Conservation (phyloP, 2,888 invertebrate genomes). For the Melinaea marsaeus region DNA sequence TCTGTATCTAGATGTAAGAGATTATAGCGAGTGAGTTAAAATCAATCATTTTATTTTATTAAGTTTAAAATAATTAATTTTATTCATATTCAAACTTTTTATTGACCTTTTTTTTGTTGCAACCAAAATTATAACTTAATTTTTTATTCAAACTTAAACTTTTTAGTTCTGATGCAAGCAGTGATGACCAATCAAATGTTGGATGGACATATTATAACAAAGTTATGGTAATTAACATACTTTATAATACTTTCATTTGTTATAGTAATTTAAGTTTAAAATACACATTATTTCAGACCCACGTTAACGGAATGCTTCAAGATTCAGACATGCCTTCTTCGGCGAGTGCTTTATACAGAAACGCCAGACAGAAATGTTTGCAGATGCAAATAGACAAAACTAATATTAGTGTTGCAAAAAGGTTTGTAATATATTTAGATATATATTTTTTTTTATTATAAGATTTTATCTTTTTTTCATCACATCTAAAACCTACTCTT, state of each 20-base stretch:
- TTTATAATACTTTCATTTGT: neutral
- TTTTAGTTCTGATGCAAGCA: constrained; percentile 73
- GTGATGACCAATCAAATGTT: constrained; percentile 77
- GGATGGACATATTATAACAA: constrained; percentile 86
- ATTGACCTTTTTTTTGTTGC: neutral
- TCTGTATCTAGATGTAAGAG: constrained; percentile 67
- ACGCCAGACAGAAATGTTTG: constrained; percentile 60
- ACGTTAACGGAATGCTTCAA: constrained; percentile 72
- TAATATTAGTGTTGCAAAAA: constrained; percentile 69
- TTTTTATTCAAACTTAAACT: constrained; percentile 17
- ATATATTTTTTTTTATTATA: neutral
- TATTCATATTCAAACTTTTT: constrained; percentile 1
- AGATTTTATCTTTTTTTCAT: too few species aligned
- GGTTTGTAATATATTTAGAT: constrained; percentile 40
- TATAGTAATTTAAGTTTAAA: neutral
- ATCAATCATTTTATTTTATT: neutral
- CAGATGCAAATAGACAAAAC: constrained; percentile 72
- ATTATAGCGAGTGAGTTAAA: constrained; percentile 68
- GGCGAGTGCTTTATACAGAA: constrained; percentile 63
- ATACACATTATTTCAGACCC: constrained; percentile 50
- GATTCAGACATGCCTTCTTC: constrained; percentile 73
- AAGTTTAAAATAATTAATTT: too few species aligned
- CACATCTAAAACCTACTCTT: too few species aligned
- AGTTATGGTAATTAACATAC: constrained; percentile 76
- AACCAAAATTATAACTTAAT: constrained; percentile 5